Evolutionary conservation across 1,140 invertebrate genomes (phyloP).

Genomic region (Drosophila persimilis): DNA sequence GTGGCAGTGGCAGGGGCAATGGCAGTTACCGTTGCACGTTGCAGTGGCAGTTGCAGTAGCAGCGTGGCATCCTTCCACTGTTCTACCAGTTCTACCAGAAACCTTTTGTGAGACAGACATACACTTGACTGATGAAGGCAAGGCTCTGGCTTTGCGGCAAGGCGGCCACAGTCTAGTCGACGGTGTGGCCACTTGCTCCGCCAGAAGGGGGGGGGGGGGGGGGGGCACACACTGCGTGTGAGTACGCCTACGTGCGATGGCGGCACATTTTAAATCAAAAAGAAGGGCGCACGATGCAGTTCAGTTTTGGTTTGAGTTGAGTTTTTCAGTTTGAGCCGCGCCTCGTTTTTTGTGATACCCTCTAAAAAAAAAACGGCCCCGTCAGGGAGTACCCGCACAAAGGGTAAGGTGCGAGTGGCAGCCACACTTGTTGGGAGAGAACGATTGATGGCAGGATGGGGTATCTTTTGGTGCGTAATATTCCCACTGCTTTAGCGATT

Average conservation of each 20-base stretch:
- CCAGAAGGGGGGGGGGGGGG: neutral
- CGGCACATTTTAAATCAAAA: slow-evolving; percentile 82
- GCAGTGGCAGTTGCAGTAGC: neutral
- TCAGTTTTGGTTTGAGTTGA: slow-evolving; percentile 16
- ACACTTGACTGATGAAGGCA: slow-evolving; percentile 58
- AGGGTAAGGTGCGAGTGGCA: too few species aligned
- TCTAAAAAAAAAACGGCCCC: too few species aligned
- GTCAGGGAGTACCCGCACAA: too few species aligned
- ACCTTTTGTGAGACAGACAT: slow-evolving; percentile 35
- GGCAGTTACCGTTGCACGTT: slow-evolving; percentile 19
- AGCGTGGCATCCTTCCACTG: slow-evolving; percentile 22
- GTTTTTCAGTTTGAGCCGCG: slow-evolving; percentile 36
- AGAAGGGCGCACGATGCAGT: slow-evolving; percentile 75
- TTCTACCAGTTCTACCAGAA: slow-evolving; percentile 8
- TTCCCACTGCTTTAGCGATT: slow-evolving; percentile 55
- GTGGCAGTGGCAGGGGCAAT: too few species aligned
- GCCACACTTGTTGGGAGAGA: too few species aligned
- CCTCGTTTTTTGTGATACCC: slow-evolving; percentile 38
- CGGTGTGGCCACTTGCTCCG: slow-evolving; percentile 43
- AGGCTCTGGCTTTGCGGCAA: slow-evolving; percentile 9
- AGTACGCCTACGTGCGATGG: slow-evolving; percentile 76
- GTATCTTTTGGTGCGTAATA: too few species aligned
- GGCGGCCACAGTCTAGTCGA: slow-evolving; percentile 4
- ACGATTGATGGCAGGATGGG: too few species aligned
- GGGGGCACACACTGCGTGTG: slow-evolving; percentile 54